These are phyloP conservation scores for Lochmaea capreae DNA, from an alignment of 2,888 invertebrate genomes.

Conservation along the genomic window DNA sequence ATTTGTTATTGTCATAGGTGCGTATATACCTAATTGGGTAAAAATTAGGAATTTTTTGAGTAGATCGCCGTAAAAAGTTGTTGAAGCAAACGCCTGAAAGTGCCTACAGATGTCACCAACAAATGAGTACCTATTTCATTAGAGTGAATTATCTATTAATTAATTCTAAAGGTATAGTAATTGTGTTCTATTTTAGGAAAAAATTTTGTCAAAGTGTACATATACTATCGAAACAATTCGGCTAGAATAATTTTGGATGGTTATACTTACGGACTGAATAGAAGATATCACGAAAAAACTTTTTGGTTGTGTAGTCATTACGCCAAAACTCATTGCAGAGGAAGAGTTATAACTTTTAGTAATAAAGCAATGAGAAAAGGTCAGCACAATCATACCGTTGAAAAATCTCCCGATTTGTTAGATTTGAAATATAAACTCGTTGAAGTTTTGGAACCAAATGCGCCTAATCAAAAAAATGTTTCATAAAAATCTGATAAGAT, in stretches of 20 bases:
- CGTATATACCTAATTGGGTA: too few species aligned
- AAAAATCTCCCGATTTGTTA: conserved; percentile 2
- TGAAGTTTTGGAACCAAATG: conserved; percentile 1
- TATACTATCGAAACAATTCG: conserved; percentile 46
- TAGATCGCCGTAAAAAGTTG: too few species aligned
- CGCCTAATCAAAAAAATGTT: not conserved
- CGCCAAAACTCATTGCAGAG: conserved; percentile 49
- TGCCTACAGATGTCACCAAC: too few species aligned
- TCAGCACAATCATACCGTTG: conserved; percentile 43
- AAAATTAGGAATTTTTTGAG: too few species aligned
- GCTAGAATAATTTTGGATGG: conserved; percentile 54
- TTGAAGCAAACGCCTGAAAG: too few species aligned
- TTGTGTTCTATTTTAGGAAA: conserved; percentile 19
- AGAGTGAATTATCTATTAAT: too few species aligned
- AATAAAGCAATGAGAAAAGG: conserved; percentile 39
- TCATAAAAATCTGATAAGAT: too few species aligned
- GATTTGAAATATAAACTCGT: conserved; percentile 15
- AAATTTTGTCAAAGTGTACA: conserved; percentile 39
- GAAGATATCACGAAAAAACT: conserved; percentile 43
- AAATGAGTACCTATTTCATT: too few species aligned
- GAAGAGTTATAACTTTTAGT: conserved; percentile 47
- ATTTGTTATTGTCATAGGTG: too few species aligned
- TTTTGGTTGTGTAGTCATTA: conserved; percentile 53
- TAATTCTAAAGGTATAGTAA: too few species aligned
- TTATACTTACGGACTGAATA: conserved; percentile 46